Evolutionary conservation across 1,140 invertebrate genomes (phyloP).

Genomic region (Lerema accius): DNA sequence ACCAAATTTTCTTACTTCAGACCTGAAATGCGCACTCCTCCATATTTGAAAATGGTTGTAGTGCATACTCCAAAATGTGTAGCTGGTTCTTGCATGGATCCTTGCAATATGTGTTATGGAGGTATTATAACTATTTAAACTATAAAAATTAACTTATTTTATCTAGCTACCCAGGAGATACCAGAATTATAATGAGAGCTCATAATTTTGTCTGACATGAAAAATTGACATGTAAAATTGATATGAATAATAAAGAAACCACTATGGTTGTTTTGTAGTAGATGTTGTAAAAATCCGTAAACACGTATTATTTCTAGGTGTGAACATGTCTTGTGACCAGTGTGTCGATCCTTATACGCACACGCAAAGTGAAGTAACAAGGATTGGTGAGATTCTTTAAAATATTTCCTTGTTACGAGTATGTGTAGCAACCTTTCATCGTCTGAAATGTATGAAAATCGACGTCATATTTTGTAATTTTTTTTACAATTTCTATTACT

Average conservation of each 20-base stretch:
- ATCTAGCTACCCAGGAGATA: too few species aligned
- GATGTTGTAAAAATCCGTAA: too few species aligned
- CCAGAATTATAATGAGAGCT: too few species aligned
- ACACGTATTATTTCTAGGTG: constrained; percentile 42
- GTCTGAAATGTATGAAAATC: too few species aligned
- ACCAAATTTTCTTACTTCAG: constrained; percentile 72
- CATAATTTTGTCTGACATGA: too few species aligned
- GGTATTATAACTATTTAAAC: constrained; percentile 46
- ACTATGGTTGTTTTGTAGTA: too few species aligned
- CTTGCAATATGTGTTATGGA: constrained; percentile 59
- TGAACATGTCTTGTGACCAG: constrained; percentile 46
- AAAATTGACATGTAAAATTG: too few species aligned
- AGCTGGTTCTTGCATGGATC: constrained; percentile 44
- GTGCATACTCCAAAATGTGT: constrained; percentile 55
- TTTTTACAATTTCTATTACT: too few species aligned
- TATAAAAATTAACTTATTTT: constrained; percentile 22
- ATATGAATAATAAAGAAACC: too few species aligned
- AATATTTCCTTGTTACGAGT: too few species aligned
- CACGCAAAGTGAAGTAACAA: constrained; percentile 53
- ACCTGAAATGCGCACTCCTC: constrained; percentile 41
- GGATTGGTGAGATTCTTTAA: constrained; percentile 63
- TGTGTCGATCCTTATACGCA: constrained; percentile 43
- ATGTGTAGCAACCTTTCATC: too few species aligned
- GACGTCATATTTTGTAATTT: too few species aligned
- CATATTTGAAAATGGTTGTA: constrained; percentile 66